Evolutionary conservation across 2,888 invertebrate species (phyloP).

Genomic region (Cordilura impudica): DNA sequence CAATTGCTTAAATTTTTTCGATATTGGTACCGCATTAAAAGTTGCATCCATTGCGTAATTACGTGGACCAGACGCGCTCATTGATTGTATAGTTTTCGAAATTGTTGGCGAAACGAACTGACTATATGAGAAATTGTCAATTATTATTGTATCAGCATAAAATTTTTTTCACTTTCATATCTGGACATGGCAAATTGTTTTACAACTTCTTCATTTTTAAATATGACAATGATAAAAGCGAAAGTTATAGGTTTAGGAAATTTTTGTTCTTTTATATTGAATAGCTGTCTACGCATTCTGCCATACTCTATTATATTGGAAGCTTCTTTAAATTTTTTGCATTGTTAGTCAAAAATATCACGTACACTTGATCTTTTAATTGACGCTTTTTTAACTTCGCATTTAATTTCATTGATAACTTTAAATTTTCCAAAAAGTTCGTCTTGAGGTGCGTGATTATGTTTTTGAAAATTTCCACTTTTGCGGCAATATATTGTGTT

Average conservation of each 20-base stretch:
- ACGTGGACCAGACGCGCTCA: conserved; percentile 34
- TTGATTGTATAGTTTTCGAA: too few relatives aligned
- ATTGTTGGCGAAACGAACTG: conserved; percentile 49
- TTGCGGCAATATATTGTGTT: too few relatives aligned
- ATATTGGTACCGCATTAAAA: conserved; percentile 48
- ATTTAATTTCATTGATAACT: too few relatives aligned
- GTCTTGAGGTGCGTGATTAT: conserved; percentile 40
- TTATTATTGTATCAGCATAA: conserved; percentile 45
- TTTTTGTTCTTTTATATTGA: too few relatives aligned
- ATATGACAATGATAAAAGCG: conserved; percentile 36
- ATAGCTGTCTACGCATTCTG: too few relatives aligned
- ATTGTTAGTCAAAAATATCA: conserved; percentile 34
- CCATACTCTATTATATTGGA: conserved; percentile 39
- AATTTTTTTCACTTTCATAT: too few relatives aligned
- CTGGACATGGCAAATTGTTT: too few relatives aligned
- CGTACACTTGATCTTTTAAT: too few relatives aligned
- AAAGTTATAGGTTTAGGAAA: conserved; percentile 43
- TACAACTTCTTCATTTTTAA: conserved; percentile 51
- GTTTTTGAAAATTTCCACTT: conserved; percentile 40
- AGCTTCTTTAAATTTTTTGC: conserved; percentile 49
- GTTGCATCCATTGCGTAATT: conserved; percentile 45
- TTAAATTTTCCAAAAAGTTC: conserved; percentile 44
- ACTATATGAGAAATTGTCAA: conserved; percentile 47
- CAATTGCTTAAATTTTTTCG: too few relatives aligned
- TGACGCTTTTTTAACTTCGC: conserved; percentile 30